Evolutionary conservation across 1,140 invertebrate species (phyloP), one percentile per base, ranked within the genome.

Genomic region (Nautilus pompilius): DNA sequence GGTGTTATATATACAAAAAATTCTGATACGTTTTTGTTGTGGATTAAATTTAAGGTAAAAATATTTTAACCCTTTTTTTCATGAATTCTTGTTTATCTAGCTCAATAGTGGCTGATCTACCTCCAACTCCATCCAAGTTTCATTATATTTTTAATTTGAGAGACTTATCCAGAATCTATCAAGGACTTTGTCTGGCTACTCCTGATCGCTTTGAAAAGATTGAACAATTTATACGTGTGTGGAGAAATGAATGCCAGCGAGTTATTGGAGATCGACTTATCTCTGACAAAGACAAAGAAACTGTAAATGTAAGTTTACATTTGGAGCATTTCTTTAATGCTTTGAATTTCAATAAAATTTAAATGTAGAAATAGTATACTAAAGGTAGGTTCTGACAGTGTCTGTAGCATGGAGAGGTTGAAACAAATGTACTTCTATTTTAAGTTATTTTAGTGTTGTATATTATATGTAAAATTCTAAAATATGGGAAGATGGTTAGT

Each of bases 131-230:
- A 4, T 90, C 89, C 4, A 95, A 93, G 80, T 96, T 96, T 83
- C 93, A 96, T 80, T 96, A 96, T 80, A 92, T 95, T 63, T 96
- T 95, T 82, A 96, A 95, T 80, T 86, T 96, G 80, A 87, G 93
- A 65, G 93, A 96, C 85, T 82, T 96, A 53, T 93, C 92, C 1
- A 87, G 91, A 54, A 89, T 95, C 29, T 89, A 88, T 63, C 88
- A 88, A 41, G 93, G 93, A 3, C 74, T 96, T 63, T 88, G 90
- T 60, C 86, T 92, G 58, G 92, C 90, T 26, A 85, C 88, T 51
- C 87, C 90, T 0, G 80, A 82, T 28, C 86, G 87, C 68, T 91
- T 90, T 78, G 83, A 84, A n/a, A 85, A 84, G 33, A 76, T 85
- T 10, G 86, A 89, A n/a, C 88, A 90, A 41, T 87, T 96, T 13